A percentile compares a stretch with the other conserved stretches of the same genome.
These are phyloP conservation scores for Centropyge bicolor DNA, from an alignment of 2,797 vertebrate genomes.

Conservation along the genomic window DNA sequence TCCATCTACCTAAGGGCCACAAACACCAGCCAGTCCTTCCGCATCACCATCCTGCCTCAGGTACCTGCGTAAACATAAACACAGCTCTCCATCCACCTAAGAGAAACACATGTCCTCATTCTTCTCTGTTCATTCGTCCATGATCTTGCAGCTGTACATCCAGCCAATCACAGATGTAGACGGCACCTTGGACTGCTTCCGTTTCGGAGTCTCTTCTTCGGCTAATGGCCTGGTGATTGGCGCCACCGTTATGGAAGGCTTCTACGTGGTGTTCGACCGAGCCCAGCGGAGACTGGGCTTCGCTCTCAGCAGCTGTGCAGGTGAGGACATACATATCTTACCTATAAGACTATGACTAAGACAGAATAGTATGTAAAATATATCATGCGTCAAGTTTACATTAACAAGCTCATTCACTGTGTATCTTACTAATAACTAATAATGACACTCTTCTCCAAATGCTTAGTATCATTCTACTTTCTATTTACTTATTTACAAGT, in stretches of 20 bases:
- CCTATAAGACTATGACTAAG: too few relatives aligned
- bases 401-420: too few relatives aligned
- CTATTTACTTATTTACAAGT: not conserved
- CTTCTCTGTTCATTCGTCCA: not conserved
- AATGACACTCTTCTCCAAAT: not conserved
- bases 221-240: conserved; percentile 93
- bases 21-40: conserved; percentile 94
- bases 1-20: conserved; percentile 95
- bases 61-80: conserved; percentile 74
- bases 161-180: conserved; percentile 91
- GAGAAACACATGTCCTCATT: not conserved
- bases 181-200: conserved; percentile 89
- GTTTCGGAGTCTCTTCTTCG: conserved; percentile 94
- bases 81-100: not conserved
- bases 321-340: too few relatives aligned
- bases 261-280: conserved; percentile 96
- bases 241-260: conserved; percentile 98
- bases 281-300: conserved; percentile 92
- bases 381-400: too few relatives aligned
- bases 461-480: not conserved
- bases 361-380: too few relatives aligned
- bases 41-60: conserved; percentile 95
- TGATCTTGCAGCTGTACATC: conserved; percentile 91
- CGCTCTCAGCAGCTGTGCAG: conserved; percentile 93
- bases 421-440: too few relatives aligned